A percentile compares a stretch with the other conserved stretches of the same genome.
Conservation (phyloP, 64 coral and sea anemone species). For the Orbicella faveolata region DNA sequence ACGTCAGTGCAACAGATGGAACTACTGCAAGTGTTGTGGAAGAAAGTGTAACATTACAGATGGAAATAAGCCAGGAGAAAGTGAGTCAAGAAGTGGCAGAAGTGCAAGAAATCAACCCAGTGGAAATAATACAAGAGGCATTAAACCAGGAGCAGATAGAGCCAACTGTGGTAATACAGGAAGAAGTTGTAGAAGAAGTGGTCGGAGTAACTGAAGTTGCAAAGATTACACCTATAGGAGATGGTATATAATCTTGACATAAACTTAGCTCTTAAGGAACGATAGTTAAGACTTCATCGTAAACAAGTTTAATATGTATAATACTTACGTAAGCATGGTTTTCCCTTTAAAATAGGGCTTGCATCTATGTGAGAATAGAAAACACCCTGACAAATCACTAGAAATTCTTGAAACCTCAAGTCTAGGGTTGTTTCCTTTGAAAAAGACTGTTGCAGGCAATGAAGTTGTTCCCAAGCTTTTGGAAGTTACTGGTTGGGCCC, state of each 20-base stretch:
- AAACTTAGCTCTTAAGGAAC: background rate
- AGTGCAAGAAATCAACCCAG: background rate
- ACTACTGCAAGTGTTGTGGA: background rate
- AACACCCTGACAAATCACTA: background rate
- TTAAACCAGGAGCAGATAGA: slow-evolving; percentile 22
- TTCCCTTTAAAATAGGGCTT: background rate
- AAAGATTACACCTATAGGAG: slow-evolving; percentile 38
- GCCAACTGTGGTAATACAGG: slow-evolving; percentile 4
- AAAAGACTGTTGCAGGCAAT: background rate
- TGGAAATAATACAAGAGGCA: slow-evolving; percentile 27
- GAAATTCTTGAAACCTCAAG: background rate
- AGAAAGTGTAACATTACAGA: slow-evolving; percentile 8
- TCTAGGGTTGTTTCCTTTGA: background rate
- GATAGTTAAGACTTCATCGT: background rate
- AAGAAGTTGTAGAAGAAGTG: slow-evolving; percentile 43
- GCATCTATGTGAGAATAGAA: background rate
- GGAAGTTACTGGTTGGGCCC: too few species aligned
- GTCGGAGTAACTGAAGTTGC: slow-evolving; percentile 31
- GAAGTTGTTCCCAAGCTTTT: background rate
- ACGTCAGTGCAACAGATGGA: background rate
- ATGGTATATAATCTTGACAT: background rate
- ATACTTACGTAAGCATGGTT: background rate
- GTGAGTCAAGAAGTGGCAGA: background rate
- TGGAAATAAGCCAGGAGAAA: background rate
- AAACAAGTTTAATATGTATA: slow-evolving; percentile 4